A percentile compares a stretch with the other conserved stretches of the same genome.
phyloP scores from a whole-genome alignment of 2,797 vertebrate genomes.

The Gallinago nigripennis region DNA sequence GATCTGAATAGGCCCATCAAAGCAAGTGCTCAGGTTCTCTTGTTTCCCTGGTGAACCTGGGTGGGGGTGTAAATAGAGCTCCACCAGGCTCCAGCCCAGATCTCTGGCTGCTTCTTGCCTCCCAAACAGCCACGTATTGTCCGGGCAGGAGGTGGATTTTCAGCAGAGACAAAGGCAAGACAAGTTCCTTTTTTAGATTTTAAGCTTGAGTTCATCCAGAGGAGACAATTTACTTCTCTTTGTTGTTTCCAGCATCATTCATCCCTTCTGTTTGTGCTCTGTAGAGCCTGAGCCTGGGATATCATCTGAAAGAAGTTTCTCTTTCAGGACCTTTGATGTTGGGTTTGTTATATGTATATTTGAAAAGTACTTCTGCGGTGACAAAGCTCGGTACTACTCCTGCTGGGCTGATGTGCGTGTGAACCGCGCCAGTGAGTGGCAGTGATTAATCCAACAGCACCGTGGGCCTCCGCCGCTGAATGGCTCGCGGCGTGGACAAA shows the following conservation, averaged over 20 bases:
- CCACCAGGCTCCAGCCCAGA: conserved; percentile 10
- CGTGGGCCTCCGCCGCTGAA: not conserved
- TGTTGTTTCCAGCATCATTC: conserved; percentile 58
- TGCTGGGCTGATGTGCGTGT: conserved; percentile 51
- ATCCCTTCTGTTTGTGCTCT: conserved; percentile 57
- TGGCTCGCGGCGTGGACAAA: not conserved
- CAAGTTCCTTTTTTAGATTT: conserved; percentile 35
- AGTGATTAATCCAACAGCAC: conserved; percentile 36
- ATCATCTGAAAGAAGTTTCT: conserved; percentile 46
- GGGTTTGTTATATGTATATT: conserved; percentile 67
- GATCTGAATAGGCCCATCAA: not conserved
- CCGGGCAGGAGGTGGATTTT: conserved; percentile 53
- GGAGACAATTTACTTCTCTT: conserved; percentile 53
- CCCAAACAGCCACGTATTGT: not conserved
- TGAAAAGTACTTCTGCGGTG: conserved; percentile 58
- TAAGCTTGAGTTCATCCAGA: conserved; percentile 51
- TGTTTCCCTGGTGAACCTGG: not conserved
- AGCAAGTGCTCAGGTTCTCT: not conserved
- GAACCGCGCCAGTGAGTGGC: not conserved
- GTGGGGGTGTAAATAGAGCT: not conserved
- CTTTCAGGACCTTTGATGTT: conserved; percentile 61
- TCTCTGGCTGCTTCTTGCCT: not conserved
- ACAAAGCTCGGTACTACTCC: conserved; percentile 37
- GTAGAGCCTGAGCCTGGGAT: conserved; percentile 30
- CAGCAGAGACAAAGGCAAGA: conserved; percentile 27